Base-by-base conservation (phyloP, 1,140 invertebrate species). In the Lepeophtheirus salmonis region DNA sequence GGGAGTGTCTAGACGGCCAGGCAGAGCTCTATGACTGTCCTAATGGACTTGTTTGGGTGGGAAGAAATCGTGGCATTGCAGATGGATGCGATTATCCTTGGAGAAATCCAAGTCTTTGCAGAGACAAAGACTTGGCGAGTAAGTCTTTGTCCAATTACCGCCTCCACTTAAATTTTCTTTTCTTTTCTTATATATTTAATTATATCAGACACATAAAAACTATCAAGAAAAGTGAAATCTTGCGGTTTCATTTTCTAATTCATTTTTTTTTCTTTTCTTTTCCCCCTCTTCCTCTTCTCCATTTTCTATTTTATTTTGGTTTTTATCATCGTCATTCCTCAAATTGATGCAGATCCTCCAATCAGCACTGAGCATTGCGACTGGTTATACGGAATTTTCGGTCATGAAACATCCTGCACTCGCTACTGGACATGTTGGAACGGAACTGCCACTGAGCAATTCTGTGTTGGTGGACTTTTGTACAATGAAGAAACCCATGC, bases 351-450 rank as follows among this genome's bases (percentile, higher is more conserved):
- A 86, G 83, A 91, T 71, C 78, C 83, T 14, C 86, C 86, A 22
- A 83, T 88, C 56, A 75, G 77, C 6, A 82, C 80, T 0, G 86
- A 89, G 63, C 87, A 90, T 67, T 91, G 88, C 68, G 86, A 87
- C 66, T 91, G 87, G 87, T 72, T 89, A 60, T 91, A 89, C 68
- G 88, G 88, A 20, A 89, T 90, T 65, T 90, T 90, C 70, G 86
- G 87, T 0, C 88, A 91, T 69, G 86, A 89, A 71, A 89, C 86
- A 0, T 87, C 84, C 0, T 90, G 88, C 74, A 91, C 87, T 0
- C 75, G 88, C 14, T 90, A 90, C 70, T 91, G 87, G 87, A 89
- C 87, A 0, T 90, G 87, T 70, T 90, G 87, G 88, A 90, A 90
- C 70, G 86, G 87, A 25, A 90, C 88, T 0, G 83, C 86, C 12